These are phyloP conservation scores for Morinoia aosen DNA, from an alignment of 2,888 invertebrate species.

Conservation along the genomic window DNA sequence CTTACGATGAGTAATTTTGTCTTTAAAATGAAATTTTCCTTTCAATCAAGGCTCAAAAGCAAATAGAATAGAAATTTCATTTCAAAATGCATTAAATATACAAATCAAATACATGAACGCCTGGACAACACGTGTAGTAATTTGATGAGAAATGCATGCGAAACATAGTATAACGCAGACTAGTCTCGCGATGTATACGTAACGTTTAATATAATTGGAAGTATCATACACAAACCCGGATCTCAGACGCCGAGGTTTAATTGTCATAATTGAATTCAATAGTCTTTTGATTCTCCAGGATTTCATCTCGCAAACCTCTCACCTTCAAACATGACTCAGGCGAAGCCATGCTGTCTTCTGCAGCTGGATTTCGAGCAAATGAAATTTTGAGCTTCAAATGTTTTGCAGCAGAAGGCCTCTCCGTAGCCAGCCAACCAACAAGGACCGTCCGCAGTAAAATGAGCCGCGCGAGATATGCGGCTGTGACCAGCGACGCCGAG, in stretches of 20 bases:
- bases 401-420: not conserved
- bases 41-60: not conserved
- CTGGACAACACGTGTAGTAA: not conserved
- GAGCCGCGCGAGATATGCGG: not conserved
- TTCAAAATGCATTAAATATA: not conserved
- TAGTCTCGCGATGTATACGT: not conserved
- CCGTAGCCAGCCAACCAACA: no score
- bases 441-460: not conserved
- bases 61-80: not conserved
- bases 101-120: not conserved
- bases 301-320: not conserved
- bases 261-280: not conserved
- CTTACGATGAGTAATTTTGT: not conserved
- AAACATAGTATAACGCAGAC: not conserved
- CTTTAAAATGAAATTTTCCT: not conserved
- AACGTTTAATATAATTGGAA: not conserved
- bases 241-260: not conserved
- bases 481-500: not conserved
- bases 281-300: not conserved
- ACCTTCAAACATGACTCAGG: not conserved
- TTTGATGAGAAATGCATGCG: not conserved
- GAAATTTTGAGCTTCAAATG: not conserved
- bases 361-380: not conserved
- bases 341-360: not conserved
- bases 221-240: not conserved